Base-by-base conservation (phyloP, 2,888 invertebrate genomes). In the Enchytraeus crypticus region DNA sequence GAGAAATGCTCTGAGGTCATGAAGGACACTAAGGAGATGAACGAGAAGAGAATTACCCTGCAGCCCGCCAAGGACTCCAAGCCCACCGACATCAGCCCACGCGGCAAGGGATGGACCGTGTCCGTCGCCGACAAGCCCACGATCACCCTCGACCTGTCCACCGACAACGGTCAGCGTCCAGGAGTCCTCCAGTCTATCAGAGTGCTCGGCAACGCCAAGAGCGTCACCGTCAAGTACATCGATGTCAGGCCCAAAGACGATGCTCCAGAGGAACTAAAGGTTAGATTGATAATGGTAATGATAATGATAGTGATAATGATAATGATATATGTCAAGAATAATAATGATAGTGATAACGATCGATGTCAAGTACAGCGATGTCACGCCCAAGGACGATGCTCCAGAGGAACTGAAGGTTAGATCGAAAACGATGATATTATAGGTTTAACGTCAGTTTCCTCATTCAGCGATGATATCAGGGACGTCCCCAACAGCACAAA, bases 181-280 rank as follows among this genome's bases (percentile, higher is more conserved):
- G n/a, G 27, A 3, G 29, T 46, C 14, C 43, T 57, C 18, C 45
- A 57, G 11, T 21, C 8, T 26, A 18, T 57, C 18, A 21, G n/a
- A 14, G 30, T 57, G n/a, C 8, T 29, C 14, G 57, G 57, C 43
- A 57, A 57, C 27, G 46, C 46, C 29, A 26, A 57, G 57, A 30
- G 29, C 21, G 27, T 57, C 1, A 57, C 45, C 26, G 27, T 46
- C 27, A 46, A 57, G 57, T 45, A 43, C 11, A 26, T n/a, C n/a
- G n/a, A n/a, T n/a, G n/a, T n/a, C n/a, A n/a, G 29, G 8, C 45
- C 57, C n/a, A 26, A 18, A 18, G 46, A 21, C 27, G 46, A 43
- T 23, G 27, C 29, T n/a, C 29, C 43, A 23, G 49, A 47, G 49
- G 26, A 23, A 23, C 5, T 23, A 23, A 23, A 11, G 18, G 11